A percentile compares a stretch with the other conserved stretches of the same genome.
Evolutionary conservation across 1,140 invertebrate genomes (phyloP).

Genomic region (Lepidurus arcticus): DNA sequence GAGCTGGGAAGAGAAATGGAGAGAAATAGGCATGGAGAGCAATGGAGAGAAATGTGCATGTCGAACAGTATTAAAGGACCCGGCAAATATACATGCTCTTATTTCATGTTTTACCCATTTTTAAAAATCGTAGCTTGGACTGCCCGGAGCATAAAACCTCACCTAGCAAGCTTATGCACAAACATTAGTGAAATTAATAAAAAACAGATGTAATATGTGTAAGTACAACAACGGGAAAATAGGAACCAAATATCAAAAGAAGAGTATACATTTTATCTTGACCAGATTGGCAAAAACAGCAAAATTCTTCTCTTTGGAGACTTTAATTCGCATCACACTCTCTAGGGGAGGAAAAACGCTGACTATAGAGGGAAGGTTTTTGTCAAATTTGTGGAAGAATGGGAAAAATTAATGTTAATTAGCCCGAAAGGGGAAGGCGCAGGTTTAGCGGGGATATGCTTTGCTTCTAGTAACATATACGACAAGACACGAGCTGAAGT

Average conservation of each 20-base stretch:
- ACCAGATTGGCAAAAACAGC: neutral
- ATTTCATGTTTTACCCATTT: neutral
- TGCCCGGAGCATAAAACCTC: neutral
- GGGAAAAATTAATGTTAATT: neutral
- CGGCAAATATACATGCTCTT: too few species aligned
- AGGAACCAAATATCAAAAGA: too few species aligned
- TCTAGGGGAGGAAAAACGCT: neutral
- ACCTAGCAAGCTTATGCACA: neutral
- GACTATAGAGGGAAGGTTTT: neutral
- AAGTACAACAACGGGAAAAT: neutral
- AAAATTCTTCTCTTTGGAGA: neutral
- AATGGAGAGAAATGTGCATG: too few species aligned
- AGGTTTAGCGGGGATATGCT: neutral
- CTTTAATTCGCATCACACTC: neutral
- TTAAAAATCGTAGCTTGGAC: neutral
- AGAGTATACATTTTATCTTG: neutral
- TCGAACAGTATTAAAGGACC: neutral
- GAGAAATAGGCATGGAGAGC: neutral
- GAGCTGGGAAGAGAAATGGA: neutral
- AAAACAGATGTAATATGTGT: neutral
- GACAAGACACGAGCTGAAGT: neutral
- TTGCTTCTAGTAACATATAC: neutral
- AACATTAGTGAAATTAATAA: neutral
- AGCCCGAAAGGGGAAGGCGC: neutral
- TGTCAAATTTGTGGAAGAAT: neutral